phyloP scores from a whole-genome alignment of 2,113 vertebrate species.

The Lophius piscatorius region DNA sequence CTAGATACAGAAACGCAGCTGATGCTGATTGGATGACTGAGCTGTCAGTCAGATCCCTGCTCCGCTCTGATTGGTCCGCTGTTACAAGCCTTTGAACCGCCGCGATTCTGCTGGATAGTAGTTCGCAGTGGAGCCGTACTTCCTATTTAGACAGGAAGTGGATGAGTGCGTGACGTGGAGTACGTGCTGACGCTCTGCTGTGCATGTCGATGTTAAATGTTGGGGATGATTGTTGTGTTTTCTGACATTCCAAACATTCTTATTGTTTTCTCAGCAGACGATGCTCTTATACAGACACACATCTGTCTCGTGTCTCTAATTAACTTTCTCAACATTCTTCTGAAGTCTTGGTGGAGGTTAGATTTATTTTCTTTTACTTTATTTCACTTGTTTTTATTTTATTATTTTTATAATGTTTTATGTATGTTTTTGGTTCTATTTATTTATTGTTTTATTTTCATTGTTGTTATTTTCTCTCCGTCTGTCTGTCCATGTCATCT shows the following conservation, averaged over 20 bases:
- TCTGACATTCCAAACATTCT: no score
- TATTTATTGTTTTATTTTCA: not conserved
- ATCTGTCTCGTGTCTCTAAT: not conserved
- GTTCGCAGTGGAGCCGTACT: no score
- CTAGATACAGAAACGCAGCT: no score
- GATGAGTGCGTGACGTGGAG: no score
- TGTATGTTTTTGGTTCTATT: not conserved
- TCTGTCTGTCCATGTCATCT: conserved; percentile 80
- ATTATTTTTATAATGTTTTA: no score
- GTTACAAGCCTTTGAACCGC: no score
- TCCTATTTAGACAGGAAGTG: no score
- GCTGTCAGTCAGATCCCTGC: no score
- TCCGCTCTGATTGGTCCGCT: no score
- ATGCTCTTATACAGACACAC: not conserved
- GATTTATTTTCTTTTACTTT: not conserved
- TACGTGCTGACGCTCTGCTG: not conserved
- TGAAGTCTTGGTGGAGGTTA: conserved; percentile 42
- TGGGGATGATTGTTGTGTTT: not conserved
- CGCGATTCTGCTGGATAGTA: no score
- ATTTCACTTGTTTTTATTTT: no score
- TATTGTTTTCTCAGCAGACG: not conserved
- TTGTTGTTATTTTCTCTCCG: conserved; percentile 60
- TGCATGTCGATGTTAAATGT: not conserved
- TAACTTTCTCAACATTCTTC: not conserved
- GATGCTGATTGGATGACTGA: no score